Base-by-base conservation (phyloP, 2,113 vertebrate genomes). In the Pardalotus punctatus region DNA sequence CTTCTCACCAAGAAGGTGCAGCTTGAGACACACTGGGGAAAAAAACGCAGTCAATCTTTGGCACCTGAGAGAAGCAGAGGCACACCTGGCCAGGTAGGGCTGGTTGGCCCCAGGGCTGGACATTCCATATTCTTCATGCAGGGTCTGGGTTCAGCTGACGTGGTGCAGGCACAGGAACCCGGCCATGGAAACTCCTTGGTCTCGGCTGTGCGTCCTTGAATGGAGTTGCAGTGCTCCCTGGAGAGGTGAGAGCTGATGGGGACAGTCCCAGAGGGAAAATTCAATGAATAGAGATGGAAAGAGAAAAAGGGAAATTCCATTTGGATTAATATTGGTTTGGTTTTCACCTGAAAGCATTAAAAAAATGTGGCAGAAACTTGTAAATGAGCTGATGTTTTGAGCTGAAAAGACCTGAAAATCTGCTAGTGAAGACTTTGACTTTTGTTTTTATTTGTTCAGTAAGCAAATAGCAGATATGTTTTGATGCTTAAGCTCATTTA, bases 401-500 rank as follows among this genome's bases (percentile, higher is more conserved):
- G 65, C 62, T 93, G 95, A 94, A 94, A 94, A 86, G 86, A 91
- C 64, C 64, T 28, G 86, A 66, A 92, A 91, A 43, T 91, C 78
- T 84, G n/a, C 43, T 60, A 57, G 48, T 71, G 69, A 84, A 81
- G 51, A 53, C 88, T 94, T 92, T 93, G 93, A 91, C 61, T 95
- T 88, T 56, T 81, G 23, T 51, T 86, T 51, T 51, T 74, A 11
- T 81, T 79, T 66, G 62, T 22, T 70, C 53, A 42, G 42, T 57
- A 74, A 93, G 48, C 81, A 95, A 95, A 94, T 61, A 86, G 57
- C 53, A 84, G 72, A 76, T 36, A 89, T 84, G 70, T 94, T 97
- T 94, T 94, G 91, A 91, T 88, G 86, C 51, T 90, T 73, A 58
- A 95, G 29, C 82, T 96, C 60, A 33, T 95, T 96, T 97, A 74